Percentiles rank a stretch among this genome's conserved stretches.
phyloP scores from a whole-genome alignment of 1,140 invertebrate species.

The honey bee (Apis mellifera) region Amel_HAv3.1 CM009941.2:15190501-15191000 shows the following conservation, averaged over 20 bases:
- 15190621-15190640: conserved; percentile 21
- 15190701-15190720: too few relatives aligned
- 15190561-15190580: conserved; percentile 6
- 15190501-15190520: background rate
- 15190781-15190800: background rate
- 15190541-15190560: background rate
- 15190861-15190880: conserved; percentile 37
- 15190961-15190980: conserved; percentile 17
- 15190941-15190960: conserved; percentile 18
- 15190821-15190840: background rate
- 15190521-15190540: background rate
- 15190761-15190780: background rate
- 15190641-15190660: background rate
- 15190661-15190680: conserved; percentile 12
- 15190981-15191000: too few relatives aligned
- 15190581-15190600: background rate
- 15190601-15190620: conserved; percentile 43
- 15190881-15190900: conserved; percentile 49
- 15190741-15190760: background rate
- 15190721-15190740: background rate
- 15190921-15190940: conserved; percentile 41
- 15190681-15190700: background rate
- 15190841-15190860: conserved; percentile 30
- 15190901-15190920: conserved; percentile 52
- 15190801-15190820: background rate